phyloP scores from a whole-genome alignment of 2,888 invertebrate genomes.

The Sepioteuthis lessoniana region DNA sequence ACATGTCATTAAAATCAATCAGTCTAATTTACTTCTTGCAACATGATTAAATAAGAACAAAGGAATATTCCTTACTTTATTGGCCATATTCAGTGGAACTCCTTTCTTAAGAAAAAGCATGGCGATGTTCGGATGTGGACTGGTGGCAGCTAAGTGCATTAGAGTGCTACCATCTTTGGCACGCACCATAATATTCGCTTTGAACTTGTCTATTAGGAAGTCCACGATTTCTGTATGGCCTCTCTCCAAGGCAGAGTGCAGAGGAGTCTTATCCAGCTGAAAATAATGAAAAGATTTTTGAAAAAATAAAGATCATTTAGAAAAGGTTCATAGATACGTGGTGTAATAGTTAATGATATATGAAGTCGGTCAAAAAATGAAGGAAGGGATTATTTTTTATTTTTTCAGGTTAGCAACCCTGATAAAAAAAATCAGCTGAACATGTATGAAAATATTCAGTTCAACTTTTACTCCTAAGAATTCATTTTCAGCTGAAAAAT shows the following conservation, averaged over 20 bases:
- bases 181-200: slow-evolving; percentile 94
- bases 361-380: too few species aligned
- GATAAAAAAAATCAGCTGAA: too few species aligned
- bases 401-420: too few species aligned
- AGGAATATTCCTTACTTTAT: slow-evolving; percentile 81
- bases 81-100: slow-evolving; percentile 99
- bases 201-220: slow-evolving; percentile 96
- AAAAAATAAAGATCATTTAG: neutral
- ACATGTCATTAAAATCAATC: neutral
- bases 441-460: too few species aligned
- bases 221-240: slow-evolving; percentile 97
- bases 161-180: slow-evolving; percentile 98
- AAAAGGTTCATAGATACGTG: too few species aligned
- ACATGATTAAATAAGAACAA: neutral
- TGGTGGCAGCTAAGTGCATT: slow-evolving; percentile 97
- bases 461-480: too few species aligned
- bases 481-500: too few species aligned
- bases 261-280: slow-evolving; percentile 90
- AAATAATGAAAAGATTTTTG: slow-evolving; percentile 46
- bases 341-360: too few species aligned
- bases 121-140: slow-evolving; percentile 98
- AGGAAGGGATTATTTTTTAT: too few species aligned
- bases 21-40: neutral
- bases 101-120: slow-evolving; percentile 98
- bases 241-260: slow-evolving; percentile 97